A percentile compares a stretch with the other conserved stretches of the same genome.
These are phyloP conservation scores for Otus sunia DNA, from an alignment of 2,113 vertebrate species.

Conservation along the genomic window DNA sequence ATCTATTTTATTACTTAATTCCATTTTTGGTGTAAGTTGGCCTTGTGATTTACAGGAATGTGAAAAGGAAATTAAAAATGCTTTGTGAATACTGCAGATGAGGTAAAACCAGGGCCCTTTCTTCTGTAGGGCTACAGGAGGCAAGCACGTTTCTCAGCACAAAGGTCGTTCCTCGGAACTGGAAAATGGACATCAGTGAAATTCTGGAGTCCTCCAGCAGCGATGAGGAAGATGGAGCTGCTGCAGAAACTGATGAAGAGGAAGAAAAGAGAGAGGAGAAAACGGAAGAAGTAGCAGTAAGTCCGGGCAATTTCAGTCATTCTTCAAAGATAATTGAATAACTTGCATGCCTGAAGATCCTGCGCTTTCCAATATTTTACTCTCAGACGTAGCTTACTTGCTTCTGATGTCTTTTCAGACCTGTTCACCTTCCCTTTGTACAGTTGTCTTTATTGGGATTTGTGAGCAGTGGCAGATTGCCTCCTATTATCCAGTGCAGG, in stretches of 20 bases:
- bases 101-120: conserved; percentile 36
- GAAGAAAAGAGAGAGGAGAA: conserved; percentile 78
- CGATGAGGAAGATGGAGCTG: conserved; percentile 85
- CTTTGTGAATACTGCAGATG: not conserved
- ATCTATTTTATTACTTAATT: not conserved
- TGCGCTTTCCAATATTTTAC: not conserved
- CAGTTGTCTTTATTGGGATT: not conserved
- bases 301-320: not conserved
- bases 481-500: not conserved
- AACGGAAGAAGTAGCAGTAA: conserved; percentile 76
- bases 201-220: conserved; percentile 96
- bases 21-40: not conserved
- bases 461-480: not conserved
- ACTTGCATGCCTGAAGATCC: not conserved
- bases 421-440: not conserved
- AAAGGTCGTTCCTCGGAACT: conserved; percentile 82
- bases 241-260: conserved; percentile 82
- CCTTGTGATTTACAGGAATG: not conserved
- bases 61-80: not conserved
- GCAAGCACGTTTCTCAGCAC: conserved; percentile 81
- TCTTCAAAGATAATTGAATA: not conserved
- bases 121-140: conserved; percentile 79
- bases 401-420: not conserved
- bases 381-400: not conserved
- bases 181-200: conserved; percentile 98